Conservation (phyloP, 2,113 vertebrate genomes). For the Python bivittatus region DNA sequence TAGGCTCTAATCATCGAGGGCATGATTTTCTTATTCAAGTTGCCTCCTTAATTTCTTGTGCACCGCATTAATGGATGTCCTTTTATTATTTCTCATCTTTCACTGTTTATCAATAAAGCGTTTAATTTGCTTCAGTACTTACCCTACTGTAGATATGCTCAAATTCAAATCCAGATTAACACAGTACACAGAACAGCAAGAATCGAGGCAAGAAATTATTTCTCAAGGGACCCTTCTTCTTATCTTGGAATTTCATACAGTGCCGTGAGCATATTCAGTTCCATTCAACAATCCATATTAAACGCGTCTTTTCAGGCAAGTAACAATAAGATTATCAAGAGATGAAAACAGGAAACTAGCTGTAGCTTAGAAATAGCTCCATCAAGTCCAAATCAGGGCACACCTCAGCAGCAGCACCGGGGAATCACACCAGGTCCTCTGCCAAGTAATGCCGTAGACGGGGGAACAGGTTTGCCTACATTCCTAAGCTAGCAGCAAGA, state of each 20-base stretch:
- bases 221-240: neutral
- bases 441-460: too few relatives aligned
- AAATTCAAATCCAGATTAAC: neutral
- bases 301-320: neutral
- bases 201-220: neutral
- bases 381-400: neutral
- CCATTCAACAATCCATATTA: neutral
- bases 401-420: neutral
- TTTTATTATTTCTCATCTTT: neutral
- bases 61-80: neutral
- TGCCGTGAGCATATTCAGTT: neutral
- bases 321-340: neutral
- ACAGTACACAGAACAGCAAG: neutral
- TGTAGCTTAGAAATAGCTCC: neutral
- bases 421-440: neutral
- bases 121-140: neutral
- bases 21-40: neutral
- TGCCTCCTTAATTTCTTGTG: too few relatives aligned
- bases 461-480: neutral
- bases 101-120: neutral
- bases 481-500: neutral
- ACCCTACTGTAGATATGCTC: neutral
- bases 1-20: neutral
- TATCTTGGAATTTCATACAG: neutral
- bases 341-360: neutral